phyloP scores from a whole-genome alignment of 2,113 vertebrate genomes.

The Melanerpes aurifrons region DNA sequence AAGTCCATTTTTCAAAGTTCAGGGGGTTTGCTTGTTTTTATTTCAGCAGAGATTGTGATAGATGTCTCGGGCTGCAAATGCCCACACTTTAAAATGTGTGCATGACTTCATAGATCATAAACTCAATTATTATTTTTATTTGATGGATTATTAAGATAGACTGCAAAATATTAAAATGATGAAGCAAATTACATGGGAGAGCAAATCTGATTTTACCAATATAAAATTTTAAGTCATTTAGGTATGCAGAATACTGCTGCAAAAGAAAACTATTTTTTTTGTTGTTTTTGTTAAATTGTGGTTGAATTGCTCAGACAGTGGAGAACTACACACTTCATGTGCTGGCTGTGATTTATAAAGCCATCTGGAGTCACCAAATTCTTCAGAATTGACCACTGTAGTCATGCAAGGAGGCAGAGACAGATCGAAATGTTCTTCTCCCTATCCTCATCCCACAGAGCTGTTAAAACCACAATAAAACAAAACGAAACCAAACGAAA shows the following conservation, averaged over 20 bases:
- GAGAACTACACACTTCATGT: neutral
- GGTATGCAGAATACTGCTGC: neutral
- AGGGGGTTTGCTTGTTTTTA: neutral
- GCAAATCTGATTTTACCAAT: neutral
- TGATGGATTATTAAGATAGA: neutral
- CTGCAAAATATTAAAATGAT: neutral
- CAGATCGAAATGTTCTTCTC: neutral
- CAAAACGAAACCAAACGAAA: too few relatives aligned
- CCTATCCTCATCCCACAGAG: neutral
- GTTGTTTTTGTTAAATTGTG: neutral
- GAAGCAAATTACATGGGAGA: neutral
- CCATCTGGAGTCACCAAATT: neutral
- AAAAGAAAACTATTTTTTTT: neutral
- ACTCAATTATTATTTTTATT: neutral
- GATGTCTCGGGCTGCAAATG: neutral
- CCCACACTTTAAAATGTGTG: neutral
- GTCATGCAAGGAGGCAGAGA: neutral
- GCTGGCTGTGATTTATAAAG: neutral
- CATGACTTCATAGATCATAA: neutral
- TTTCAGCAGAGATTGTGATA: neutral
- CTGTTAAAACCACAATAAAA: neutral
- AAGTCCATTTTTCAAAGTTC: neutral
- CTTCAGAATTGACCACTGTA: neutral
- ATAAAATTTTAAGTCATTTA: neutral
- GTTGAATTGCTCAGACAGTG: neutral